Percentiles rank a stretch among this genome's conserved stretches.
These are phyloP conservation scores for Cotesia congregata DNA, from an alignment of 2,888 invertebrate species.

Conservation along the genomic window DNA sequence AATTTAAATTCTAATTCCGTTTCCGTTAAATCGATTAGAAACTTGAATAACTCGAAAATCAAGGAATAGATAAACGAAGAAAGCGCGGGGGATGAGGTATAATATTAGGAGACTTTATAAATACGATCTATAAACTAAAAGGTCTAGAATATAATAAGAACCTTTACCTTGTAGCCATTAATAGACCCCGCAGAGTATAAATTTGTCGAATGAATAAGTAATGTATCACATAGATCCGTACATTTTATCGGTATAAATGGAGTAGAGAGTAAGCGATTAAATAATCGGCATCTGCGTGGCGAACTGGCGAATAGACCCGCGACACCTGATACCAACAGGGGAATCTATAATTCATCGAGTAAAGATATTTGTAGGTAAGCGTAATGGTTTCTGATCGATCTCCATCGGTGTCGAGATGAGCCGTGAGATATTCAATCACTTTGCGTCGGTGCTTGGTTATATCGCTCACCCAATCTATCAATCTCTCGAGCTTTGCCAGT, in stretches of 20 bases:
- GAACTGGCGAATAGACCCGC: not conserved
- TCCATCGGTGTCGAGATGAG: slow-evolving; percentile 63
- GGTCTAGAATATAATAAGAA: too few relatives aligned
- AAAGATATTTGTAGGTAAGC: slow-evolving; percentile 55
- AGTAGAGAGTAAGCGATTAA: not conserved
- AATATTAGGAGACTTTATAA: not conserved
- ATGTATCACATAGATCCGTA: not conserved
- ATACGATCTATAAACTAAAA: not conserved
- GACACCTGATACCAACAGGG: slow-evolving; percentile 32
- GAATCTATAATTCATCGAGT: slow-evolving; percentile 54
- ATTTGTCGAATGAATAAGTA: not conserved
- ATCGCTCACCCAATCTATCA: slow-evolving; percentile 62
- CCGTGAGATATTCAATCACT: slow-evolving; percentile 64
- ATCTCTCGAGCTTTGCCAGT: slow-evolving; percentile 46
- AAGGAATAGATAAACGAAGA: not conserved
- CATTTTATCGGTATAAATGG: not conserved
- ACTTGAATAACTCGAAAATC: not conserved
- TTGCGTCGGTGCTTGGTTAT: slow-evolving; percentile 55
- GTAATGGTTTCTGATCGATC: slow-evolving; percentile 62
- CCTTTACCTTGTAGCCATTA: not conserved
- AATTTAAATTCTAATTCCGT: not conserved
- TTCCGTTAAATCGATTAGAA: not conserved
- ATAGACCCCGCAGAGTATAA: not conserved
- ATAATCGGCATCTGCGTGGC: not conserved
- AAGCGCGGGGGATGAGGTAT: not conserved